Evolutionary conservation across 2,888 invertebrate species (phyloP), one percentile per base, ranked within the genome.

Genomic region (Resseliella maxima): DNA sequence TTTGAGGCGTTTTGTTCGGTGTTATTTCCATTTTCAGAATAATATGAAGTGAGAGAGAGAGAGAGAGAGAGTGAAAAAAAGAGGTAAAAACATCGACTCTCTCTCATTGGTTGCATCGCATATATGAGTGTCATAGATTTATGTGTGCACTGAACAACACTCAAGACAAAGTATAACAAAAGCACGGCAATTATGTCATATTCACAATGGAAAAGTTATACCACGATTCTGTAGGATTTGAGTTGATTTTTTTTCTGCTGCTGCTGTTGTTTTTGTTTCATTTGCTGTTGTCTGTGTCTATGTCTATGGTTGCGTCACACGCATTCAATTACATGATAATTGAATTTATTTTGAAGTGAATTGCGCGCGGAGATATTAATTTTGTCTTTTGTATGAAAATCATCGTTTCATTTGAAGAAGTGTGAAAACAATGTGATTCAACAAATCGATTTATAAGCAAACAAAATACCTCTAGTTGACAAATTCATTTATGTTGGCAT

Each of bases 141-240:
- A 72, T 72, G 72, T 72, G 31, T 72, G 72, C 12, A 72, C 27
- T 72, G 12, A 31, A 72, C 31, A 72, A 35, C 72, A 31, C 72
- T 72, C 3, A 31, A 72, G 72, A 72, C 72, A 72, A 72, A 72
- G 35, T 72, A 72, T 72, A 72, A 72, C 72, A 72, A 72, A 72
- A 31, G 72, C 72, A 31, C 31, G 72, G 72, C 72, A 72, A 72
- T 72, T 72, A 72, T 72, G 31, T 31, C 72, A 72, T 72, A 31
- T 31, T 59, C 59, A 59, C 59, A 59, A 72, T 72, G 31, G 31
- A 72, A 72, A 72, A 72, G 72, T 72, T 72, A 72, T 72, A 31
- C 15, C 72, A 72, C 31, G 31, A 31, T 72, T 31, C 72, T 31
- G 35, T 15, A 27, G 72, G 72, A 31, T 72, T 72, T 72, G 5